A percentile compares a stretch with the other conserved stretches of the same genome.
Evolutionary conservation across 92 coral and sea anemone genomes (phyloP).

Genomic region (Bergia puertoricense): DNA sequence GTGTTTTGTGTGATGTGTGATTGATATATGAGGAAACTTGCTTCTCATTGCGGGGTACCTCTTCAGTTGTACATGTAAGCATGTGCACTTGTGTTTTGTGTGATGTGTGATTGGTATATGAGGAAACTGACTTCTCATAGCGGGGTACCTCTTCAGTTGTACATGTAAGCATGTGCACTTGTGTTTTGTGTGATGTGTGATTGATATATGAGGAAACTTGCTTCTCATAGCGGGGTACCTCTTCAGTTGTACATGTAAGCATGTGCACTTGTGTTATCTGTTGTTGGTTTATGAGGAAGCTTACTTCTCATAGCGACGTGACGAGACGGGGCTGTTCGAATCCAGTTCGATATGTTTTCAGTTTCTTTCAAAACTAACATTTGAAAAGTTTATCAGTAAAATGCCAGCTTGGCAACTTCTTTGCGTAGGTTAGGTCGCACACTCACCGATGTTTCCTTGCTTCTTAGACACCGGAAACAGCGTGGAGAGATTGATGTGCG

Average conservation of each 20-base stretch:
- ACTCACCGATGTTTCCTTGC: not conserved
- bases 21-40: not conserved
- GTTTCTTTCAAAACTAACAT: not conserved
- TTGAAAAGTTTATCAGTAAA: not conserved
- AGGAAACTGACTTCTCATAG: too few relatives aligned
- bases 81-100: not conserved
- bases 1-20: not conserved
- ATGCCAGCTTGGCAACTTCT: not conserved
- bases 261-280: not conserved
- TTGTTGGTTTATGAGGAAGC: not conserved
- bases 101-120: too few relatives aligned
- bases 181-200: not conserved
- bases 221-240: too few relatives aligned
- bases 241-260: not conserved
- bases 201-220: not conserved
- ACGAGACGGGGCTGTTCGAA: not conserved
- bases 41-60: too few relatives aligned
- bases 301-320: not conserved
- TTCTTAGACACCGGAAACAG: conserved; percentile 87
- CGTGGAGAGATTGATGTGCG: conserved; percentile 84
- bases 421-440: not conserved
- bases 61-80: not conserved
- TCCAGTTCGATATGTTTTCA: not conserved
- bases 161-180: not conserved
- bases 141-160: not conserved